phyloP scores from a whole-genome alignment of 2,888 invertebrate species.

The Steromphala cineraria region DNA sequence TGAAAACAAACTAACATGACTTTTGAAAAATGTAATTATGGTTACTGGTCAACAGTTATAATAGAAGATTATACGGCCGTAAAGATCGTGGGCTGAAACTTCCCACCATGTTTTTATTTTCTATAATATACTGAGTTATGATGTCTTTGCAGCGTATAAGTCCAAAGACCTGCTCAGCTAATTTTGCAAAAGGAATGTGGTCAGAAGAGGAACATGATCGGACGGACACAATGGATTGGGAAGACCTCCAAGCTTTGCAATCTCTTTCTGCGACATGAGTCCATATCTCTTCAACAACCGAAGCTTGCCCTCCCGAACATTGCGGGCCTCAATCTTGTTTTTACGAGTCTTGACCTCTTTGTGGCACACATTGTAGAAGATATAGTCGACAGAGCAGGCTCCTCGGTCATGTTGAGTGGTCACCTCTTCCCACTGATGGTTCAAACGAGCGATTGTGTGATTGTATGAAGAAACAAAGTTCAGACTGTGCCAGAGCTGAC shows the following conservation, averaged over 20 bases:
- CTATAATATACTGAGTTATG: no score
- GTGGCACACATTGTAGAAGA: conserved; percentile 81
- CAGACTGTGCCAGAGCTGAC: conserved; percentile 82
- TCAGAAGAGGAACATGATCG: conserved; percentile 69
- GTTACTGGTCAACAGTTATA: no score
- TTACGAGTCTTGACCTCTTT: conserved; percentile 32
- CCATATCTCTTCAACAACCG: conserved; percentile 81
- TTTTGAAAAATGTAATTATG: no score
- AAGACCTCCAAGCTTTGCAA: conserved; percentile 79
- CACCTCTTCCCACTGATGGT: conserved; percentile 78
- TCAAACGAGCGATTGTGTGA: conserved; percentile 72
- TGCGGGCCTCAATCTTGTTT: conserved; percentile 27
- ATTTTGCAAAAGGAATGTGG: conserved; percentile 51
- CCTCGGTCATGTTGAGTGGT: conserved; percentile 90
- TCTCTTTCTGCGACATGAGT: conserved; percentile 82
- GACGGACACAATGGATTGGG: conserved; percentile 80
- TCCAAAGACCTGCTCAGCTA: not conserved
- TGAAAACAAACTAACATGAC: no score
- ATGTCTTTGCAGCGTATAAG: no score
- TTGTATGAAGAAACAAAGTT: conserved; percentile 83
- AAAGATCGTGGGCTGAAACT: no score
- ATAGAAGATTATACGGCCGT: no score
- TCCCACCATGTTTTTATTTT: no score
- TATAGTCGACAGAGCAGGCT: conserved; percentile 85
- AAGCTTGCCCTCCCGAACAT: conserved; percentile 77